phyloP scores from a whole-genome alignment of 2,888 invertebrate genomes.

The Tineola bisselliella region DNA sequence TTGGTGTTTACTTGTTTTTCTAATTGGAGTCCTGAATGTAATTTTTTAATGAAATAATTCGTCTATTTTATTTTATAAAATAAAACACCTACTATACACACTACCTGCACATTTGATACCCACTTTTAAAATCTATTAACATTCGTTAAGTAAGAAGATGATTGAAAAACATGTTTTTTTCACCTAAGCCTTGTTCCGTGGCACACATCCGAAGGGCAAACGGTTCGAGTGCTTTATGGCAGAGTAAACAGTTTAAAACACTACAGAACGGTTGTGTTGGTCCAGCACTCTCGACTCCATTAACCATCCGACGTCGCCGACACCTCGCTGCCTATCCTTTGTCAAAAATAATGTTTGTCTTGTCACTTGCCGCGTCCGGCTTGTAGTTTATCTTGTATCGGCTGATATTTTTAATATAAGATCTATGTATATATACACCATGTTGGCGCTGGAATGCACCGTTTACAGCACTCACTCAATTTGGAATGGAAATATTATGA shows the following conservation, averaged over 20 bases:
- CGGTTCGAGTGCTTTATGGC: constrained; percentile 61
- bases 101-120: background rate
- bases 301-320: constrained; percentile 41
- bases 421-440: background rate
- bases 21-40: too few relatives aligned
- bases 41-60: too few relatives aligned
- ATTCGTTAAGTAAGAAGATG: background rate
- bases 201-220: constrained; percentile 17
- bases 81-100: constrained; percentile 8
- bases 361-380: constrained; percentile 13
- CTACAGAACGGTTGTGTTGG: constrained; percentile 56
- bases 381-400: background rate
- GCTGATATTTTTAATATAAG: background rate
- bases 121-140: background rate
- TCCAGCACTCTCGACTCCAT: constrained; percentile 63
- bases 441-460: background rate
- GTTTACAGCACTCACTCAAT: too few relatives aligned
- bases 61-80: constrained; percentile 14
- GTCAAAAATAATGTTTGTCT: constrained; percentile 54
- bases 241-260: constrained; percentile 68
- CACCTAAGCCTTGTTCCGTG: background rate
- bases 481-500: too few relatives aligned
- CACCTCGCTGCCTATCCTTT: constrained; percentile 52
- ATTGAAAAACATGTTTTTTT: constrained; percentile 6
- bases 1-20: too few relatives aligned